Percentiles rank a stretch among this genome's conserved stretches.
Conservation (phyloP, 1,140 invertebrate genomes). For the Ooceraea biroi region DNA sequence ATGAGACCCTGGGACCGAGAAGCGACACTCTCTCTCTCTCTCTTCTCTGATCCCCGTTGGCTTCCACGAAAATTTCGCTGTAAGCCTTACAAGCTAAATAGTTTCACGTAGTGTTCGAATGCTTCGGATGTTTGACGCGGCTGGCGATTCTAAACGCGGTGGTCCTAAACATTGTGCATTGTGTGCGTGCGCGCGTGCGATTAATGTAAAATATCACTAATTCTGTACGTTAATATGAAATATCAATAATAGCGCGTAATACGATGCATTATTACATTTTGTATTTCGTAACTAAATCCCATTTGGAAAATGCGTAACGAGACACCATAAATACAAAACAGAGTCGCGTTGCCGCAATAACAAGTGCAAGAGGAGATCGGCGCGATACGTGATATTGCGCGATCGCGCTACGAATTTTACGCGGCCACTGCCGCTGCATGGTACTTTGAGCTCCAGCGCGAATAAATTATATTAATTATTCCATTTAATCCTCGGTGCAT, state of each 20-base stretch:
- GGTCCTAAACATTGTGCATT: too few species aligned
- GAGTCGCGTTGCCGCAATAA: neutral
- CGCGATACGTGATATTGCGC: constrained; percentile 8
- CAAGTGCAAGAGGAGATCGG: neutral
- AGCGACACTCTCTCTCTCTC: neutral
- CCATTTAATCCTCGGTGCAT: constrained; percentile 23
- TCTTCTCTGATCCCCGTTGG: neutral
- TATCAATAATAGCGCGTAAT: constrained; percentile 1
- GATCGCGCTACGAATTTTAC: constrained; percentile 23
- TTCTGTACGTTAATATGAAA: neutral
- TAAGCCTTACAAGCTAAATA: neutral
- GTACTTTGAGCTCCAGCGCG: constrained; percentile 14
- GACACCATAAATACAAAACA: constrained; percentile 11
- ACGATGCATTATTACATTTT: neutral
- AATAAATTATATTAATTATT: constrained; percentile 36
- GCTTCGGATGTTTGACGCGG: neutral
- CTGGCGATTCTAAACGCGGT: neutral
- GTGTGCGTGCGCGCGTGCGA: neutral
- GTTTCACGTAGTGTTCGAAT: neutral
- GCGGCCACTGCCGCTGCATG: neutral
- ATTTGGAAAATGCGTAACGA: constrained; percentile 5
- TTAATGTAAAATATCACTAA: neutral
- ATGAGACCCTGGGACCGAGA: neutral
- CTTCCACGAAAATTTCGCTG: neutral
- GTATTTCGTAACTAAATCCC: constrained; percentile 17